Evolutionary conservation across 2,888 invertebrate species (phyloP).

Genomic region (Liodrosophila aerea): DNA sequence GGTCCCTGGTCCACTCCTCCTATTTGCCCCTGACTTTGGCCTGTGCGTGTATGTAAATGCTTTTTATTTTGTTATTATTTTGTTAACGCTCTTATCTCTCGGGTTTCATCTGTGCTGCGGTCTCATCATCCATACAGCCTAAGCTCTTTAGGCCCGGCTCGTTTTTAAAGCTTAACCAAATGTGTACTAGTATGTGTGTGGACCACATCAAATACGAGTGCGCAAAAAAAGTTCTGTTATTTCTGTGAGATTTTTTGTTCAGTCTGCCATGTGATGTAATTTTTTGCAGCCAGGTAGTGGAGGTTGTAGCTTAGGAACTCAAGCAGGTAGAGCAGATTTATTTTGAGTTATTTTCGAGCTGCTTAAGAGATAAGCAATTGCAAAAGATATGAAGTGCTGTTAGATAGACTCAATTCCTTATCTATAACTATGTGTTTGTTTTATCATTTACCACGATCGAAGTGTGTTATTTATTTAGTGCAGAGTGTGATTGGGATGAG

Average conservation of each 20-base stretch:
- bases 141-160: slow-evolving; percentile 62
- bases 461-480: too few species aligned
- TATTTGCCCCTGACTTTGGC: background rate
- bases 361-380: background rate
- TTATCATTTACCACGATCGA: too few species aligned
- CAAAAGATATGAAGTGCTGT: background rate
- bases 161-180: slow-evolving; percentile 59
- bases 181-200: background rate
- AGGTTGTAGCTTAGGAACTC: too few species aligned
- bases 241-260: background rate
- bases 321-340: background rate
- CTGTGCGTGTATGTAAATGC: slow-evolving; percentile 59
- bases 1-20: slow-evolving; percentile 2
- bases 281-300: too few species aligned
- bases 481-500: too few species aligned
- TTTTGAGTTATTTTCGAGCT: background rate
- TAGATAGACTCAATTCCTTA: too few species aligned
- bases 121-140: slow-evolving; percentile 36
- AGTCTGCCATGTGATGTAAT: too few species aligned
- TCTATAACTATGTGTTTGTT: too few species aligned
- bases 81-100: slow-evolving; percentile 66
- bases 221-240: background rate
- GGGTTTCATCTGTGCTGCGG: slow-evolving; percentile 48
- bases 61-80: slow-evolving; percentile 75
- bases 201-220: background rate